A percentile compares a stretch with the other conserved stretches of the same genome.
Conservation (phyloP, 2,797 vertebrate genomes). For the Phataginus tricuspis region DNA sequence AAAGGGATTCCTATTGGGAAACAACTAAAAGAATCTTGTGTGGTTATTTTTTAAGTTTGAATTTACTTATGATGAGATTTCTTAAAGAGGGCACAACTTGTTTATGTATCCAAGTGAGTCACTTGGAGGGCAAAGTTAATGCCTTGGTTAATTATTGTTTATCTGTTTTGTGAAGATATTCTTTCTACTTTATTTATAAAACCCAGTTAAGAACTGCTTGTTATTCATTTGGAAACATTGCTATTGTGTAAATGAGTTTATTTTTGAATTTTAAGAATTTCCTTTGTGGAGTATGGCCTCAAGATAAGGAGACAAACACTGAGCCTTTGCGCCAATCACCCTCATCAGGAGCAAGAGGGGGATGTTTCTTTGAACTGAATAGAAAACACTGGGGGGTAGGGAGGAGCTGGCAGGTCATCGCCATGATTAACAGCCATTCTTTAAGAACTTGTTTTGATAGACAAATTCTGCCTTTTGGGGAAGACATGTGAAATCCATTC, state of each 20-base stretch:
- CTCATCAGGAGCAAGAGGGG: neutral
- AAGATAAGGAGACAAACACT: constrained; percentile 1
- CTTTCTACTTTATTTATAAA: constrained; percentile 49
- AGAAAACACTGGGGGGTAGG: neutral
- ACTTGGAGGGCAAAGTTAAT: neutral
- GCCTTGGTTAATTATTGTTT: constrained; percentile 24
- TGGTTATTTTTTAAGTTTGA: neutral
- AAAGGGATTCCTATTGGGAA: constrained; percentile 1
- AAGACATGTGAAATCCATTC: neutral
- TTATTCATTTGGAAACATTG: neutral
- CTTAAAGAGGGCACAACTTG: neutral
- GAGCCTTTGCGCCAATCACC: neutral
- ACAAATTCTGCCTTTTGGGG: neutral
- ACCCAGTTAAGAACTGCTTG: neutral
- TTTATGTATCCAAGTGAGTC: neutral
- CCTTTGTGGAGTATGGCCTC: neutral
- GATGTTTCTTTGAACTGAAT: neutral
- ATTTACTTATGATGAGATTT: constrained; percentile 31
- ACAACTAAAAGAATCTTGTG: neutral
- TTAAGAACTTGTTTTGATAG: neutral
- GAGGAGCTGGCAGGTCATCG: neutral
- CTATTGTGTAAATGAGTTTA: constrained; percentile 6
- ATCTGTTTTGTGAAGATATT: constrained; percentile 37
- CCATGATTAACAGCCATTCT: neutral
- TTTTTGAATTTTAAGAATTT: constrained; percentile 45